Percentiles rank a stretch among this genome's conserved stretches.
Conservation (phyloP, 2,113 vertebrate species). For the Beaufortia kweichowensis region DNA sequence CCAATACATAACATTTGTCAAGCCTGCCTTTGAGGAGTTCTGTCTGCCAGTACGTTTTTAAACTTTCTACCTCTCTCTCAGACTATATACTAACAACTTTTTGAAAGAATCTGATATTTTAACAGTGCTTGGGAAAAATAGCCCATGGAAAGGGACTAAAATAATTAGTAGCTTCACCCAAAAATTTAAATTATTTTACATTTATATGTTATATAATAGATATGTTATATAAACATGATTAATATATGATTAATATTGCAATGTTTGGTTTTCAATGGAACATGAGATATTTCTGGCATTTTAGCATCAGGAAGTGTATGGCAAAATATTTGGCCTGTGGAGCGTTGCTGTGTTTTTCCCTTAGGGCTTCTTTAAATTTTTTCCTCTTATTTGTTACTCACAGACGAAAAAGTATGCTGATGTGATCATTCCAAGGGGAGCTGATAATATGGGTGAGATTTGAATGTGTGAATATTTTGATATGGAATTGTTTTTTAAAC, state of each 20-base stretch:
- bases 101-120: not conserved
- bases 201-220: too few relatives aligned
- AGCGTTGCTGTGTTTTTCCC: slow-evolving; percentile 5
- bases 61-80: not conserved
- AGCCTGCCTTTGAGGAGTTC: slow-evolving; percentile 95
- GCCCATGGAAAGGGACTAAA: too few relatives aligned
- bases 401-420: slow-evolving; percentile 98
- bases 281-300: not conserved
- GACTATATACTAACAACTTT: not conserved
- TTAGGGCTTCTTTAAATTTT: not conserved
- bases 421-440: slow-evolving; percentile 93
- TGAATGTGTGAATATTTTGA: slow-evolving; percentile 18
- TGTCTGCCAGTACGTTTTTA: slow-evolving; percentile 87
- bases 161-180: too few relatives aligned
- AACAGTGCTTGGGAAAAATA: too few relatives aligned
- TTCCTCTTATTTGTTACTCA: slow-evolving; percentile 26
- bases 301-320: not conserved
- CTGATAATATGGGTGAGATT: slow-evolving; percentile 87
- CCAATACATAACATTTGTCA: slow-evolving; percentile 94
- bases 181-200: too few relatives aligned
- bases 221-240: too few relatives aligned
- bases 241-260: too few relatives aligned
- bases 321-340: slow-evolving; percentile 4
- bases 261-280: not conserved
- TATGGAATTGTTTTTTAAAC: slow-evolving; percentile 35